Evolutionary conservation across 2,888 invertebrate genomes (phyloP).

Genomic region (Agapostemon virescens): DNA sequence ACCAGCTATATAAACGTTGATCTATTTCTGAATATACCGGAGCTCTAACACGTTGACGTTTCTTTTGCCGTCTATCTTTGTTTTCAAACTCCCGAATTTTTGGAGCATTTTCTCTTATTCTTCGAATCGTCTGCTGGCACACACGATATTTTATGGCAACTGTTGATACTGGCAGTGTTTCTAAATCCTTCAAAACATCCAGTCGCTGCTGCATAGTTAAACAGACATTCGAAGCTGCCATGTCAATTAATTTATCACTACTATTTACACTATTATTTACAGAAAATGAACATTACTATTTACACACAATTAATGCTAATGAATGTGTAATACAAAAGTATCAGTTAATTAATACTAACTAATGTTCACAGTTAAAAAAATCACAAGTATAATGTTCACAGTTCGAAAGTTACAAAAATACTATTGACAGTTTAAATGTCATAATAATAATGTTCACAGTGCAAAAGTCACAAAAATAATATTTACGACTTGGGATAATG

Average conservation of each 20-base stretch:
- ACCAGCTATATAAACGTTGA: background rate
- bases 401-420: background rate
- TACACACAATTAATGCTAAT: background rate
- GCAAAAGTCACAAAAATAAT: background rate
- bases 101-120: background rate
- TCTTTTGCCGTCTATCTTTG: background rate
- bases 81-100: background rate
- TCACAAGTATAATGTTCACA: background rate
- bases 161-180: background rate
- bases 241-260: background rate
- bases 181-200: background rate
- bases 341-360: too few species aligned
- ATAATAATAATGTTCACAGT: background rate
- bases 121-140: background rate
- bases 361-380: background rate
- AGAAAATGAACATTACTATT: background rate
- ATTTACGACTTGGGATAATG: background rate
- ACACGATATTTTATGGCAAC: background rate
- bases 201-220: constrained; percentile 3
- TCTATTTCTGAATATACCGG: background rate
- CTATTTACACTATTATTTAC: background rate
- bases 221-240: background rate
- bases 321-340: background rate
- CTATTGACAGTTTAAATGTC: too few species aligned
- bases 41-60: background rate